phyloP scores from a whole-genome alignment of 2,888 invertebrate genomes.

The Athalia cordata region DNA sequence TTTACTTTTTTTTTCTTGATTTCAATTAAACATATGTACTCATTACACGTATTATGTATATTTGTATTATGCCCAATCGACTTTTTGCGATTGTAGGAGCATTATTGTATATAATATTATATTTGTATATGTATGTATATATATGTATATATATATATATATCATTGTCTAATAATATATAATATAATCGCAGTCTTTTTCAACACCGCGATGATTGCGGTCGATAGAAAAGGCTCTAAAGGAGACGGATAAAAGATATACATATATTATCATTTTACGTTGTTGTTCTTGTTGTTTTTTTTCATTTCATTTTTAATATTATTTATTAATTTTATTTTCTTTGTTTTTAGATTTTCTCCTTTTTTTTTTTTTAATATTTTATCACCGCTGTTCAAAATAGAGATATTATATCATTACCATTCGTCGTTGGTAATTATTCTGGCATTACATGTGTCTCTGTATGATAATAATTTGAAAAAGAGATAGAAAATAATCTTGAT shows the following conservation, averaged over 20 bases:
- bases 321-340: too few relatives aligned
- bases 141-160: not conserved
- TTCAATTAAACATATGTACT: not conserved
- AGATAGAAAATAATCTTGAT: not conserved
- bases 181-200: conserved; percentile 23
- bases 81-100: not conserved
- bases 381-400: too few relatives aligned
- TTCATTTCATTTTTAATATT: conserved; percentile 2
- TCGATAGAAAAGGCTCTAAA: conserved; percentile 6
- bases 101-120: too few relatives aligned
- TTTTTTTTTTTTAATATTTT: too few relatives aligned
- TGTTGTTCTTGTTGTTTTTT: not conserved
- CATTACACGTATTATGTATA: not conserved
- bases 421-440: too few relatives aligned
- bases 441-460: not conserved
- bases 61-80: conserved; percentile 23
- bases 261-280: not conserved
- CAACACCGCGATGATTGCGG: conserved; percentile 6
- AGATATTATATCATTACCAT: too few relatives aligned
- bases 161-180: conserved; percentile 16
- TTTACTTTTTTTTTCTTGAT: too few relatives aligned
- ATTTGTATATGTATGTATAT: not conserved
- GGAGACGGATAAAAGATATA: conserved; percentile 13
- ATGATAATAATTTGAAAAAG: not conserved
- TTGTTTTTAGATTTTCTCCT: too few relatives aligned